Evolutionary conservation across 2,113 vertebrate genomes (phyloP), one percentile per base, ranked within the genome.

Genomic region (Australoheros scitulus): DNA sequence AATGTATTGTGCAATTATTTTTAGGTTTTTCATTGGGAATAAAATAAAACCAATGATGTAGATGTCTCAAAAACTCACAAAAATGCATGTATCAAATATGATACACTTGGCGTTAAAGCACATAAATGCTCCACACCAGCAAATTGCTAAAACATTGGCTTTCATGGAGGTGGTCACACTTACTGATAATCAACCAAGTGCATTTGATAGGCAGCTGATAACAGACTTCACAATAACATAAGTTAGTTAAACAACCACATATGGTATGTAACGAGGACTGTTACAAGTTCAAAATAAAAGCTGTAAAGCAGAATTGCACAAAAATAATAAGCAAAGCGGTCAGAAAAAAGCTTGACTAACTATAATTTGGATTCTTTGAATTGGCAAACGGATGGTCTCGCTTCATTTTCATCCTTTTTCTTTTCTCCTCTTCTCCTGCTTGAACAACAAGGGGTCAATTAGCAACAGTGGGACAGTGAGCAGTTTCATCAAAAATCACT

Each of bases 301-400:
- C 11, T 15, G 18, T 50, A 50, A 50, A 50, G 50, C 9, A 52
- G 2, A 18, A 17, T 50, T 50, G 2, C 15, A 50, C 41, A 70
- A 50, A 50, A 50, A 50, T 3, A 50, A 43, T 70, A 26, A 50
- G 38, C 10, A 11, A 41, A 41, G 10, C 0, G 38, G 3, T 41
- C 1, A 41, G 41, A 70, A 52, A 52, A 17, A 52, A 72, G 26
- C 2, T 50, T 72, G 26, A 34, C 0, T 4, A 32, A 34, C 68
- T 88, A 93, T 3, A 91, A 56, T 61, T 50, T 91, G 20, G 89
- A 72, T 84, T 91, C 88, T 83, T 87, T 83, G 9, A 1, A 36
- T 11, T 80, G 50, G 65, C 1, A 1, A 11, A 78, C 47, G 57
- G 26, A 14, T 0, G 24, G 0, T 43, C 1, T 77, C 1, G 38